Percentiles rank a stretch among this genome's conserved stretches.
Evolutionary conservation across 2,888 invertebrate species (phyloP).

Genomic region (Lepetodrilus schrolli): DNA sequence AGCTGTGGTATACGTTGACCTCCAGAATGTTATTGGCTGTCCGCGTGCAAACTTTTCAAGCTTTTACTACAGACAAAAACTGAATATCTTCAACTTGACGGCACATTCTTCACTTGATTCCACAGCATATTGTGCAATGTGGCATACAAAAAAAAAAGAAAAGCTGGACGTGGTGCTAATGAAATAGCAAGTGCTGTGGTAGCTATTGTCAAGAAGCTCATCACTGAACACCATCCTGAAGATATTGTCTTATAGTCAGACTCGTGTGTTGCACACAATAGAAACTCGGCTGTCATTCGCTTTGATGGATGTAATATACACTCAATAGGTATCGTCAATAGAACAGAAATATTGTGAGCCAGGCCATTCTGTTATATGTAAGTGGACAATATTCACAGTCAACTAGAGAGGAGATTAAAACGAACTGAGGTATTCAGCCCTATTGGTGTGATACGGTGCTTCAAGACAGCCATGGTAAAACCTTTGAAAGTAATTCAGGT

Average conservation of each 20-base stretch:
- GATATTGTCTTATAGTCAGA: conserved; percentile 35
- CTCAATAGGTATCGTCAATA: conserved; percentile 1
- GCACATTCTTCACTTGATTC: conserved; percentile 37
- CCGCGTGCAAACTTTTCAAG: conserved; percentile 13
- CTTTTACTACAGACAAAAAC: conserved; percentile 33
- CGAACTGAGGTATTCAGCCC: conserved; percentile 41
- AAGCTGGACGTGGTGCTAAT: background rate
- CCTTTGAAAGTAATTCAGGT: conserved; percentile 35
- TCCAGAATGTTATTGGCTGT: conserved; percentile 12
- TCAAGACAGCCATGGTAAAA: conserved; percentile 30
- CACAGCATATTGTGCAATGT: conserved; percentile 39
- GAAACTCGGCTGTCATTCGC: too few species aligned
- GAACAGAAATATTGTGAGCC: conserved; percentile 37
- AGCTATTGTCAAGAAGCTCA: conserved; percentile 15
- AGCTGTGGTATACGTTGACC: conserved; percentile 14
- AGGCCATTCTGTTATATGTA: conserved; percentile 38
- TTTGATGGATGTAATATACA: too few species aligned
- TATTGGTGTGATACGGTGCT: conserved; percentile 32
- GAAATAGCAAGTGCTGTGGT: conserved; percentile 4
- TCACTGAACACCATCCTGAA: conserved; percentile 3
- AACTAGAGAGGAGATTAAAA: conserved; percentile 36
- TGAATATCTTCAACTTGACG: conserved; percentile 42
- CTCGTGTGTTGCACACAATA: background rate
- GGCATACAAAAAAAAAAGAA: background rate
- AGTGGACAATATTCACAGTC: conserved; percentile 42